phyloP scores from a whole-genome alignment of 2,888 invertebrate genomes.

The Calephelis perditalis region DNA sequence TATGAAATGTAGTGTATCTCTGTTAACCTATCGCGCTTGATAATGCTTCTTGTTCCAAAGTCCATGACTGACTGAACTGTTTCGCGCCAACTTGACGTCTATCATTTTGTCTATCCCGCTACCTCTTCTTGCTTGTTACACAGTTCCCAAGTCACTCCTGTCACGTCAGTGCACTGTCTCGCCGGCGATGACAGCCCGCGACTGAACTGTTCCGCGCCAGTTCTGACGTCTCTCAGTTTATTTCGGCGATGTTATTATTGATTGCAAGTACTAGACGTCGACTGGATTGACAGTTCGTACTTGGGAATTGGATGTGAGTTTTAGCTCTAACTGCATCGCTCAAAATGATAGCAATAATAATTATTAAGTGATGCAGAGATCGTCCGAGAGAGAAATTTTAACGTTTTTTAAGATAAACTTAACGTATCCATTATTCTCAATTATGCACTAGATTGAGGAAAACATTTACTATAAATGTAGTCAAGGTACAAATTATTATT shows the following conservation, averaged over 20 bases:
- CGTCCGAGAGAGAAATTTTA: too few relatives aligned
- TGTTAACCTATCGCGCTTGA: too few relatives aligned
- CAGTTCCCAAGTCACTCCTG: conserved; percentile 39
- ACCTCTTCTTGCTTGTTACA: conserved; percentile 27
- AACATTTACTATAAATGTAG: too few relatives aligned
- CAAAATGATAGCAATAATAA: neutral
- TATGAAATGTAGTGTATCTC: too few relatives aligned
- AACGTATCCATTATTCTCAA: too few relatives aligned
- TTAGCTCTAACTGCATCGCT: neutral
- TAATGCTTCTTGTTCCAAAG: too few relatives aligned
- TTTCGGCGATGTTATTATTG: conserved; percentile 36
- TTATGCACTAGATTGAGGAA: too few relatives aligned
- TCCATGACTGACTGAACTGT: conserved; percentile 64
- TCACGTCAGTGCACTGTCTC: conserved; percentile 58
- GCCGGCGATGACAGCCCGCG: conserved; percentile 60
- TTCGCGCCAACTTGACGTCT: conserved; percentile 42
- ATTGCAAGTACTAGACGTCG: conserved; percentile 32
- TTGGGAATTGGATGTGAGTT: conserved; percentile 7
- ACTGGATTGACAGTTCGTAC: conserved; percentile 26
- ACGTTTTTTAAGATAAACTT: too few relatives aligned
- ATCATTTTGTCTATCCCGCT: conserved; percentile 18
- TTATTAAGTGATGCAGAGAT: too few relatives aligned
- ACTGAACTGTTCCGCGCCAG: conserved; percentile 59
- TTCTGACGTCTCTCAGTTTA: conserved; percentile 40
- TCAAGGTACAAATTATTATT: too few relatives aligned